Conservation (phyloP, 2,888 invertebrate genomes). For the Stenotaenia linearis region DNA sequence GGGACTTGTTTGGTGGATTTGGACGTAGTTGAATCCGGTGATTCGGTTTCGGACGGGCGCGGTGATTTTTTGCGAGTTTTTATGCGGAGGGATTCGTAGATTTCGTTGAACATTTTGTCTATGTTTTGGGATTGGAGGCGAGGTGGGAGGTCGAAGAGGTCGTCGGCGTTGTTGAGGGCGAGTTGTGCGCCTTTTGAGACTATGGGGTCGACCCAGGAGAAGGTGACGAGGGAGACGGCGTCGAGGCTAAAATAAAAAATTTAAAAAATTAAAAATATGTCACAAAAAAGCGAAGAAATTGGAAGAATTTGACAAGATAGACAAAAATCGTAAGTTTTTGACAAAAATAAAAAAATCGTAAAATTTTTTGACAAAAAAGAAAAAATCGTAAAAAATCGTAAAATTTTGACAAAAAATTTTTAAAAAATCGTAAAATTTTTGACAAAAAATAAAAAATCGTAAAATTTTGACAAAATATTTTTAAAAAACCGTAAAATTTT, state of each 20-base stretch:
- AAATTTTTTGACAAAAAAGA: background rate
- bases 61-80: background rate
- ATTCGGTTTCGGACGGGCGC: background rate
- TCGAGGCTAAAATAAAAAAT: background rate
- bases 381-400: background rate
- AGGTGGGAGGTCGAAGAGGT: background rate
- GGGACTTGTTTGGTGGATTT: background rate
- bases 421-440: background rate
- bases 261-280: no score
- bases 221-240: background rate
- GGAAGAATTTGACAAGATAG: no score
- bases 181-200: background rate
- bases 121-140: background rate
- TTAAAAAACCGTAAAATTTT: no score
- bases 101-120: background rate
- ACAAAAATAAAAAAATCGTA: background rate
- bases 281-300: no score
- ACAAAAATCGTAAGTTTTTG: background rate
- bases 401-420: background rate
- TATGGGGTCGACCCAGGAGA: background rate
- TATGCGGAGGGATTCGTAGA: background rate
- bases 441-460: background rate
- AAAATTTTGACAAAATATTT: background rate
- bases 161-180: background rate
- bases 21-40: background rate